Conservation (phyloP, 1,140 invertebrate species). For the Monochamus saltuarius region DNA sequence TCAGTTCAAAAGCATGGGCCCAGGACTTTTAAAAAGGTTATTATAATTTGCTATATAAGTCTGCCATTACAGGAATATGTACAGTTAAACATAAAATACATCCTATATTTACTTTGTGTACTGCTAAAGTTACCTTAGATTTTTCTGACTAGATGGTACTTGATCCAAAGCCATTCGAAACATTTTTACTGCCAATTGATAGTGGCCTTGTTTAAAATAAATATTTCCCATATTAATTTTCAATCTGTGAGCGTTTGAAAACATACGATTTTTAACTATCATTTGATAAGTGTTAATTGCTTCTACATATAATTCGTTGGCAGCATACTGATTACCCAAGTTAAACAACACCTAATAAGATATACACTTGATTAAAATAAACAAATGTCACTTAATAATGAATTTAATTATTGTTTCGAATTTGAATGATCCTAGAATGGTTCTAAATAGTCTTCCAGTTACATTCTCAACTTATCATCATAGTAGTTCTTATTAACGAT, state of each 20-base stretch:
- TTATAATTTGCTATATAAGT: too few species aligned
- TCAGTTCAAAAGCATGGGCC: too few species aligned
- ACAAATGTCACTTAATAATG: too few species aligned
- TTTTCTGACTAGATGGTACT: constrained; percentile 77
- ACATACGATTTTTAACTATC: constrained; percentile 82
- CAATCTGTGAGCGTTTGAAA: constrained; percentile 84
- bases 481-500: too few species aligned
- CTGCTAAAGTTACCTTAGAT: constrained; percentile 73
- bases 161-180: constrained; percentile 51
- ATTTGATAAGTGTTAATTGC: constrained; percentile 93
- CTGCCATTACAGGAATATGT: too few species aligned
- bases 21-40: too few species aligned
- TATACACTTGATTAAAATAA: constrained; percentile 2
- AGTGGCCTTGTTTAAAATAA: constrained; percentile 92
- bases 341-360: constrained; percentile 83
- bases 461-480: too few species aligned
- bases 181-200: constrained; percentile 94
- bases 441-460: too few species aligned
- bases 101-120: too few species aligned
- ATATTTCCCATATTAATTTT: constrained; percentile 99
- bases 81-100: too few species aligned
- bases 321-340: constrained; percentile 88
- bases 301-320: constrained; percentile 93
- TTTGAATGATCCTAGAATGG: too few species aligned
- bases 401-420: too few species aligned